A percentile compares a stretch with the other conserved stretches of the same genome.
Evolutionary conservation across 2,797 vertebrate genomes (phyloP).

Genomic region (Malurus leucopterus): DNA sequence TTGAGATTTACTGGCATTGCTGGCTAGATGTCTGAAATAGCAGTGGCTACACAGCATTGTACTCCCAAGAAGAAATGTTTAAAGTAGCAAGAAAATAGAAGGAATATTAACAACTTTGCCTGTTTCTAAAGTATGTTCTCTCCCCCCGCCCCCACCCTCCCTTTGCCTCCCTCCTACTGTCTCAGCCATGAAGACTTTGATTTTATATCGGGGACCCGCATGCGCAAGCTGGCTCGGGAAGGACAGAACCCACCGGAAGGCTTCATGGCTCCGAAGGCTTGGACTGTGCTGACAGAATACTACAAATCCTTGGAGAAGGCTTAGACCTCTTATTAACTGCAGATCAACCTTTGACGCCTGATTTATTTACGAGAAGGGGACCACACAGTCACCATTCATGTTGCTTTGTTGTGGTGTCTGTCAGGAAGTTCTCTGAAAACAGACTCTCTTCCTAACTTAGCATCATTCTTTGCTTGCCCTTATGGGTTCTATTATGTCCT

Average conservation of each 20-base stretch:
- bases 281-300: slow-evolving; percentile 92
- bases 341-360: slow-evolving; percentile 56
- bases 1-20: background rate
- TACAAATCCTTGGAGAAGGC: slow-evolving; percentile 93
- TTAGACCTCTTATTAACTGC: slow-evolving; percentile 64
- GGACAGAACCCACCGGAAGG: slow-evolving; percentile 92
- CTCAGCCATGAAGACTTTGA: slow-evolving; percentile 93
- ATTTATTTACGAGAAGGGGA: slow-evolving; percentile 70
- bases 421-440: slow-evolving; percentile 55
- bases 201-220: slow-evolving; percentile 97
- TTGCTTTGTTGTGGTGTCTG: slow-evolving; percentile 64
- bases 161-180: background rate
- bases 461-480: slow-evolving; percentile 68
- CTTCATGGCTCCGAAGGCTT: slow-evolving; percentile 95
- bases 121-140: slow-evolving; percentile 21
- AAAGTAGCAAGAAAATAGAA: background rate
- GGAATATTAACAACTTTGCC: background rate
- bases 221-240: slow-evolving; percentile 93
- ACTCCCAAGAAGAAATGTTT: background rate
- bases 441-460: slow-evolving; percentile 63
- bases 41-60: background rate
- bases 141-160: background rate
- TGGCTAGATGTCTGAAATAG: background rate
- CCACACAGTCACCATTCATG: slow-evolving; percentile 69
- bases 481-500: slow-evolving; percentile 66